A percentile compares a stretch with the other conserved stretches of the same genome.
Conservation (phyloP, 2,888 invertebrate genomes). For the Sphaeridia pumilis region DNA sequence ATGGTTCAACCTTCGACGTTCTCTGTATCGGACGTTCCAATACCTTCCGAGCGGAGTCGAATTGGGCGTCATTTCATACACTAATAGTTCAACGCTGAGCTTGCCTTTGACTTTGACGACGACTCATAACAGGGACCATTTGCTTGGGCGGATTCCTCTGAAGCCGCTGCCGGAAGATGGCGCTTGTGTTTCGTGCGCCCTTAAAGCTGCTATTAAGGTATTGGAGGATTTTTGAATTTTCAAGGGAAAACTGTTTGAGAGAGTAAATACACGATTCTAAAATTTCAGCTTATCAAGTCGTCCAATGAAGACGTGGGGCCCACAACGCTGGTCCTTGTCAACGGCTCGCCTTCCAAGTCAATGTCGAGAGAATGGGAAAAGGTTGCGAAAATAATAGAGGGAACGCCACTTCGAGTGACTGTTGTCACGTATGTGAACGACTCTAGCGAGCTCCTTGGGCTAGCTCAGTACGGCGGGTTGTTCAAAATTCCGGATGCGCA, state of each 20-base stretch:
- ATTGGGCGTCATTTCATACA: constrained; percentile 36
- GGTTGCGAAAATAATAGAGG: constrained; percentile 33
- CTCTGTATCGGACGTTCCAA: constrained; percentile 36
- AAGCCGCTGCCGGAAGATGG: constrained; percentile 31
- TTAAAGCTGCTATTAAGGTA: constrained; percentile 35
- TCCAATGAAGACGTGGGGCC: constrained; percentile 33
- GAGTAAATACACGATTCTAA: no score
- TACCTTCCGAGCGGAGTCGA: constrained; percentile 36
- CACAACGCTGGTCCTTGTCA: constrained; percentile 34
- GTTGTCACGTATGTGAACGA: constrained; percentile 34
- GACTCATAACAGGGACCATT: constrained; percentile 36
- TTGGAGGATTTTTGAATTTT: no score
- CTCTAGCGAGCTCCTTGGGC: constrained; percentile 27
- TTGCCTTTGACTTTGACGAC: constrained; percentile 36
- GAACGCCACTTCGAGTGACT: constrained; percentile 31
- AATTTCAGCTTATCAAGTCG: constrained; percentile 32
- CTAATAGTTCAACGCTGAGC: constrained; percentile 30
- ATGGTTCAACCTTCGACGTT: constrained; percentile 36
- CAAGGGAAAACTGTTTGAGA: no score
- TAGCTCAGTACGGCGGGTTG: constrained; percentile 30
- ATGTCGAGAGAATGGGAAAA: constrained; percentile 33
- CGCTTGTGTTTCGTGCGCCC: constrained; percentile 32
- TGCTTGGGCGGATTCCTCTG: constrained; percentile 36
- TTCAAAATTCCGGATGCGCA: constrained; percentile 33
- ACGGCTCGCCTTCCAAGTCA: constrained; percentile 32